Conservation (phyloP, 2,113 vertebrate genomes). For the Onychorhynchus coronatus region DNA sequence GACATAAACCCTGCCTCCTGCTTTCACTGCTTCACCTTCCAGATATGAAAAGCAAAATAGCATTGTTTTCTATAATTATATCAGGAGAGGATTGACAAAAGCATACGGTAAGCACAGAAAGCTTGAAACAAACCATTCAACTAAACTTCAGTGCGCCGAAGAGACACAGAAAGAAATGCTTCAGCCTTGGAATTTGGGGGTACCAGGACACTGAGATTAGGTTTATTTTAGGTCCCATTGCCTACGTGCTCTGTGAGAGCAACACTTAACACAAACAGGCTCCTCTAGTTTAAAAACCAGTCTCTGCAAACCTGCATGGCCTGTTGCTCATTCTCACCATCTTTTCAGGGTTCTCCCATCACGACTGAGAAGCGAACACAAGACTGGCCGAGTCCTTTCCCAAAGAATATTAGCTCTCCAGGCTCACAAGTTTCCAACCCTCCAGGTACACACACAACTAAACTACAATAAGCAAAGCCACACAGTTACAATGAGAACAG, state of each 20-base stretch:
- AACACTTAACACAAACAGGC: background rate
- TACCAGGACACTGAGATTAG: background rate
- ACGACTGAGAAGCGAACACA: background rate
- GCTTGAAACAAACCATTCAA: background rate
- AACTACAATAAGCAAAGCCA: background rate
- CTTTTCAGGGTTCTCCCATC: background rate
- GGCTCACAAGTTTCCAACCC: background rate
- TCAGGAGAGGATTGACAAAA: background rate
- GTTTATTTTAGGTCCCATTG: background rate
- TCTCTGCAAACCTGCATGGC: background rate
- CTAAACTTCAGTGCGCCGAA: background rate
- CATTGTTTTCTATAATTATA: background rate
- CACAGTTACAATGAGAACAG: background rate
- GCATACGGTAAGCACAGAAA: background rate
- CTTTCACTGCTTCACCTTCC: background rate
- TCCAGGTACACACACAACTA: background rate
- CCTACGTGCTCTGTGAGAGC: background rate
- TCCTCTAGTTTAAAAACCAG: background rate
- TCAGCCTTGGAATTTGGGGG: background rate
- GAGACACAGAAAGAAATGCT: background rate
- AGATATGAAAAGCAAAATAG: background rate
- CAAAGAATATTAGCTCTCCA: background rate
- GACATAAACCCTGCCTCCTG: background rate
- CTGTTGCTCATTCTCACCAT: background rate
- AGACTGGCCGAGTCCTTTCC: background rate